phyloP scores from a whole-genome alignment of 2,797 vertebrate species.

The Siniperca scherzeri region DNA sequence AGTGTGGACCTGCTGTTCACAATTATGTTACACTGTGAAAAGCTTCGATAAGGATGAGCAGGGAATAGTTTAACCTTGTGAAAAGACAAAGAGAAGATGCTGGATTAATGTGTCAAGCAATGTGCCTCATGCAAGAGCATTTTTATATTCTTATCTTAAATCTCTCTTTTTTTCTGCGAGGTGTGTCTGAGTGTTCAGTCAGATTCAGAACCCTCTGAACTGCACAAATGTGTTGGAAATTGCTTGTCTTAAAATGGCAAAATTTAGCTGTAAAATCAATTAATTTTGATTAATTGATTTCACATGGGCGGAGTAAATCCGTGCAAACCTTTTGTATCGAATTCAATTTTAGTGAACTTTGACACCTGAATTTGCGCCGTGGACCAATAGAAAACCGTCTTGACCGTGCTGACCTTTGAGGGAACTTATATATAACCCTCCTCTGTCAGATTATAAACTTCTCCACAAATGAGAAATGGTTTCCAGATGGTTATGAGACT shows the following conservation, averaged over 20 bases:
- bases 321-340: background rate
- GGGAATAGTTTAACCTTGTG: slow-evolving; percentile 40
- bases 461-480: too few species aligned
- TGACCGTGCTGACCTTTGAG: background rate
- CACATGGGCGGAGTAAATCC: background rate
- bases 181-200: background rate
- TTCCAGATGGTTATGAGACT: too few species aligned
- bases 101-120: slow-evolving; percentile 5
- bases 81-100: slow-evolving; percentile 25
- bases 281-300: background rate
- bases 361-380: too few species aligned
- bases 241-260: background rate
- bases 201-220: background rate
- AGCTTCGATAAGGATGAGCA: slow-evolving; percentile 23
- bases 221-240: background rate
- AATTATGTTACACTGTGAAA: slow-evolving; percentile 43
- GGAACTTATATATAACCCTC: too few species aligned
- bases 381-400: background rate
- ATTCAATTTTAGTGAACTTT: background rate
- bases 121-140: background rate
- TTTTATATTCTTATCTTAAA: background rate
- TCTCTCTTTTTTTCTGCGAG: background rate
- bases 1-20: slow-evolving; percentile 57
- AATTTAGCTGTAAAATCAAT: background rate
- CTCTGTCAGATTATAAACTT: too few species aligned